A percentile compares a stretch with the other conserved stretches of the same genome.
Evolutionary conservation across 2,113 vertebrate species (phyloP).

Genomic region (Trematocara nigrifrons): DNA sequence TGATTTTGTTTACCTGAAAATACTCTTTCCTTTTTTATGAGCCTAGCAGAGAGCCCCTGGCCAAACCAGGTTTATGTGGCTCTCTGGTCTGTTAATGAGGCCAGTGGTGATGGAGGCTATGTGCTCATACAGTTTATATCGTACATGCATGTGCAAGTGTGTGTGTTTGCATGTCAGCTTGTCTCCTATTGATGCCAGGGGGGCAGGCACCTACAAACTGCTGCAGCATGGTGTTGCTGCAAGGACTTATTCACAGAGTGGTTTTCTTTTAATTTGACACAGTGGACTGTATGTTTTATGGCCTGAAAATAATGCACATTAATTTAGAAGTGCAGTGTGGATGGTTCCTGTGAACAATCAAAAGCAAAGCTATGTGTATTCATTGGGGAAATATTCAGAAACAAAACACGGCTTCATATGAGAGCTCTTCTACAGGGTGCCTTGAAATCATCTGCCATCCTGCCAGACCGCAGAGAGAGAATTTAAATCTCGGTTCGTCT

Average conservation of each 20-base stretch:
- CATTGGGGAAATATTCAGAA: not conserved
- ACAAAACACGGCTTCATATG: not conserved
- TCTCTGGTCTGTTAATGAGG: slow-evolving; percentile 14
- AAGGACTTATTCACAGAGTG: not conserved
- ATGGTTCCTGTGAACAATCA: not conserved
- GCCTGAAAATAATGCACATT: not conserved
- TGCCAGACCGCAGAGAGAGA: not conserved
- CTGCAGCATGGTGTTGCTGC: not conserved
- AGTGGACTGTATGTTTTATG: not conserved
- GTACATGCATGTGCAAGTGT: not conserved
- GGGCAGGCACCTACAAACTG: not conserved
- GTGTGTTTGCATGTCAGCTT: not conserved
- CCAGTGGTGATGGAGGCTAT: not conserved
- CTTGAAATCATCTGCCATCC: not conserved
- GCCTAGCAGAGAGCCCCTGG: not conserved
- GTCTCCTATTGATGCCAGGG: not conserved
- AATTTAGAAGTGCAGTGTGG: not conserved
- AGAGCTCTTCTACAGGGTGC: not conserved
- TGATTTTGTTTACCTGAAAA: slow-evolving; percentile 15
- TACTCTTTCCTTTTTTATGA: slow-evolving; percentile 13
- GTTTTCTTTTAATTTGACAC: not conserved
- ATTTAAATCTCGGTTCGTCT: not conserved
- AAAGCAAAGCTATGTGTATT: not conserved
- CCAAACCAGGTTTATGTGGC: not conserved
- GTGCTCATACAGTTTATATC: not conserved